phyloP scores from a whole-genome alignment of 2,797 vertebrate species.

The Loriculus beryllinus region DNA sequence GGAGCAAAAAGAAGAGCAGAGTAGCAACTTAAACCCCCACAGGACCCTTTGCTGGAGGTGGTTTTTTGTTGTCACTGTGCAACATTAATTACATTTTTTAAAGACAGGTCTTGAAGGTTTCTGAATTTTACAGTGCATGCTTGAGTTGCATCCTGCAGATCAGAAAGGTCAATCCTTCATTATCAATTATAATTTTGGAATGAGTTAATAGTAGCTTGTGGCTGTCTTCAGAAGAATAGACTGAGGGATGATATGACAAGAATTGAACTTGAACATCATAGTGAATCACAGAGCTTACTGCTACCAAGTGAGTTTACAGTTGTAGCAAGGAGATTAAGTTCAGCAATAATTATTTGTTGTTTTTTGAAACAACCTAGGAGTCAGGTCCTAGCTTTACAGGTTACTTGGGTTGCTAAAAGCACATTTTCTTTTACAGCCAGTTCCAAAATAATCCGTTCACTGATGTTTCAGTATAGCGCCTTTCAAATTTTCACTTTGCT shows the following conservation, averaged over 20 bases:
- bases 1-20: neutral
- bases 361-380: neutral
- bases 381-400: neutral
- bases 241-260: neutral
- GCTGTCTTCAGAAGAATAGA: neutral
- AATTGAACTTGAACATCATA: neutral
- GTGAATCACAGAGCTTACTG: neutral
- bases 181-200: neutral
- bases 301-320: neutral
- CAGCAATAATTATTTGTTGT: neutral
- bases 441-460: neutral
- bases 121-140: rapidly evolving
- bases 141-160: neutral
- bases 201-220: neutral
- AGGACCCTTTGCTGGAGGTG: neutral
- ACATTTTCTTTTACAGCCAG: neutral
- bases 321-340: neutral
- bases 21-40: neutral
- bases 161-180: neutral
- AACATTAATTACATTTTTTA: neutral
- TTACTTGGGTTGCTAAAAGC: neutral
- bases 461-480: neutral
- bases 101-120: neutral
- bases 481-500: neutral
- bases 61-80: neutral